These are phyloP conservation scores for Bradysia coprophila DNA, from an alignment of 1,140 invertebrate genomes.

Conservation along the genomic window DNA sequence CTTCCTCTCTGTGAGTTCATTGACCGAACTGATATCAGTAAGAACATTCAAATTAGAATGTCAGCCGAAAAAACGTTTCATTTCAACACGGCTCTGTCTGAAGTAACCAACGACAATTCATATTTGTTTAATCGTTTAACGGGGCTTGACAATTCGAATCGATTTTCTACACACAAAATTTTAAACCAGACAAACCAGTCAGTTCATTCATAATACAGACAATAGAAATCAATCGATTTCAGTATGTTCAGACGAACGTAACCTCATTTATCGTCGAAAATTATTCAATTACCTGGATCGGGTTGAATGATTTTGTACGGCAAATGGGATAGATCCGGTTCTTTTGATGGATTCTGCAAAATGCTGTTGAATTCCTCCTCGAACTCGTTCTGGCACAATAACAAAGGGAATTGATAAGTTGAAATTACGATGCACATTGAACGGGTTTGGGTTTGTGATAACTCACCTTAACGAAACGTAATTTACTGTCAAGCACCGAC, in stretches of 20 bases:
- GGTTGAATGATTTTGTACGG: slow-evolving; percentile 5
- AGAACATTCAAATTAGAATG: no score
- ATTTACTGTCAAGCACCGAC: slow-evolving; percentile 25
- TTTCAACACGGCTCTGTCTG: no score
- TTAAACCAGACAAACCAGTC: neutral
- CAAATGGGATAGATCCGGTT: neutral
- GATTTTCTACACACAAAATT: no score
- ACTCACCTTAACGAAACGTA: slow-evolving; percentile 24
- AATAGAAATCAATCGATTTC: no score
- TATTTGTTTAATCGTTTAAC: no score
- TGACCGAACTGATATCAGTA: no score
- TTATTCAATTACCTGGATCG: slow-evolving; percentile 5
- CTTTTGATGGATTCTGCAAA: slow-evolving; percentile 7
- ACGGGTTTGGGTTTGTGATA: neutral
- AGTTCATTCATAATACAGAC: neutral
- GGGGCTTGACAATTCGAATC: no score
- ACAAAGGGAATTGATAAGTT: neutral
- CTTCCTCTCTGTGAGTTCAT: no score
- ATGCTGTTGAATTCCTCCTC: slow-evolving; percentile 22
- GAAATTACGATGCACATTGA: neutral
- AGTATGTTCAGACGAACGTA: no score
- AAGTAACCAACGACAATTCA: no score
- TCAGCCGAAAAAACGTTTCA: no score
- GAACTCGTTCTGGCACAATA: slow-evolving; percentile 14
- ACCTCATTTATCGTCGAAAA: no score